Evolutionary conservation across 92 coral and sea anemone genomes (phyloP).

Genomic region (Epizoanthus scotinus): DNA sequence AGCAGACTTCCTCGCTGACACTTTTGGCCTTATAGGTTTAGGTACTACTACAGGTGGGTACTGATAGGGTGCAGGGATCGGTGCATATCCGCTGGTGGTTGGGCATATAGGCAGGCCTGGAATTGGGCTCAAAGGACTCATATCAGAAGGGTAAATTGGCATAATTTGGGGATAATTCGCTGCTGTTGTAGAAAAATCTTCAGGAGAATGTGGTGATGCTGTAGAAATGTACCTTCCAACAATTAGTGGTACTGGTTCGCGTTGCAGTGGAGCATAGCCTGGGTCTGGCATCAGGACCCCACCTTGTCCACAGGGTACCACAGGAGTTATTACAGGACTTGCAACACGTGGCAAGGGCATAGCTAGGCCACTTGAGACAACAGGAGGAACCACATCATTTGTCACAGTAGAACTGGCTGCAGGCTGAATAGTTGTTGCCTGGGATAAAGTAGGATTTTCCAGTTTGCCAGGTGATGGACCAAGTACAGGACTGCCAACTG

Average conservation of each 20-base stretch:
- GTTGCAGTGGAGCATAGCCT: too few relatives aligned
- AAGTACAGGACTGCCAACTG: background rate
- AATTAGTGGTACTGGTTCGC: too few relatives aligned
- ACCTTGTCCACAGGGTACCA: background rate
- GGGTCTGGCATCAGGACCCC: slow-evolving; percentile 4
- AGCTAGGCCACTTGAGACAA: background rate
- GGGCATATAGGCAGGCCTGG: background rate
- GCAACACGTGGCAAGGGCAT: background rate
- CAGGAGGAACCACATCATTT: background rate
- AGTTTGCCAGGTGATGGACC: background rate
- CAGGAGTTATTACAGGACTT: background rate
- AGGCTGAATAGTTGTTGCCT: slow-evolving; percentile 10
- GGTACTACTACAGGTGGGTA: slow-evolving; percentile 27
- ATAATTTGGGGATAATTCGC: background rate
- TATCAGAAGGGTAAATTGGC: slow-evolving; percentile 38
- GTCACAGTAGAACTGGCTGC: background rate
- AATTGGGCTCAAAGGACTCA: slow-evolving; percentile 13
- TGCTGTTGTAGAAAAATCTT: background rate
- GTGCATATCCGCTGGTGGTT: background rate
- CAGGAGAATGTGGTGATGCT: background rate
- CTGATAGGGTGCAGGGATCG: slow-evolving; percentile 1
- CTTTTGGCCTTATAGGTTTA: slow-evolving; percentile 5
- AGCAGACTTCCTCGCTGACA: background rate
- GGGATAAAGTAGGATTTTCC: background rate
- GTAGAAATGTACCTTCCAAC: background rate